Percentiles rank a stretch among this genome's conserved stretches.
Evolutionary conservation across 1,140 invertebrate genomes (phyloP).

Genomic region (Reticulitermes speratus): DNA sequence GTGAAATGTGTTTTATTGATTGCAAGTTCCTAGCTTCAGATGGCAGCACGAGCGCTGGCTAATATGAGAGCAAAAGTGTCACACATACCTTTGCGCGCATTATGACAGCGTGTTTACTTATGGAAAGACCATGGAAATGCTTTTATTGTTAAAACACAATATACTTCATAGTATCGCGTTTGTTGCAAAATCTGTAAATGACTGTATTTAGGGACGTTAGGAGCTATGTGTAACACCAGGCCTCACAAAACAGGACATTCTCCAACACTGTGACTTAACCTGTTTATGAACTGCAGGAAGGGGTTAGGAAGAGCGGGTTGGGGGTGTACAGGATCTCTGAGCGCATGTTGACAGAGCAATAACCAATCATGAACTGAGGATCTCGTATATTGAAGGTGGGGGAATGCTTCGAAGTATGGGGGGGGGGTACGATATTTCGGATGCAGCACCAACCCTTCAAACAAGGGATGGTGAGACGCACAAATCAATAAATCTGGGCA

Average conservation of each 20-base stretch:
- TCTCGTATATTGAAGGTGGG: neutral
- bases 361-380: neutral
- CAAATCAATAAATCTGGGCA: constrained; percentile 7
- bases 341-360: constrained; percentile 4
- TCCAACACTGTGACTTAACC: neutral
- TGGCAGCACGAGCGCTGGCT: neutral
- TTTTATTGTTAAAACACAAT: too few species aligned
- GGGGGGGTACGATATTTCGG: neutral
- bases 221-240: too few species aligned
- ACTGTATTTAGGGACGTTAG: too few species aligned
- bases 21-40: neutral
- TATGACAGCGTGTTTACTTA: too few species aligned
- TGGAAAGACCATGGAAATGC: too few species aligned
- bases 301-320: neutral
- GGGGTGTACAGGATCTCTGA: neutral
- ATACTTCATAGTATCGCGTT: too few species aligned
- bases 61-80: neutral
- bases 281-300: neutral
- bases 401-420: neutral
- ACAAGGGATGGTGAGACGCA: neutral
- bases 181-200: too few species aligned
- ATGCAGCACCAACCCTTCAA: neutral
- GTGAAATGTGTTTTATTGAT: neutral
- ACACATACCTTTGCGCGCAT: neutral
- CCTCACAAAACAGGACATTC: neutral